Evolutionary conservation across 1,140 invertebrate genomes (phyloP), one percentile per base, ranked within the genome.

Genomic region (Pseudomyrmex flavicornis): DNA sequence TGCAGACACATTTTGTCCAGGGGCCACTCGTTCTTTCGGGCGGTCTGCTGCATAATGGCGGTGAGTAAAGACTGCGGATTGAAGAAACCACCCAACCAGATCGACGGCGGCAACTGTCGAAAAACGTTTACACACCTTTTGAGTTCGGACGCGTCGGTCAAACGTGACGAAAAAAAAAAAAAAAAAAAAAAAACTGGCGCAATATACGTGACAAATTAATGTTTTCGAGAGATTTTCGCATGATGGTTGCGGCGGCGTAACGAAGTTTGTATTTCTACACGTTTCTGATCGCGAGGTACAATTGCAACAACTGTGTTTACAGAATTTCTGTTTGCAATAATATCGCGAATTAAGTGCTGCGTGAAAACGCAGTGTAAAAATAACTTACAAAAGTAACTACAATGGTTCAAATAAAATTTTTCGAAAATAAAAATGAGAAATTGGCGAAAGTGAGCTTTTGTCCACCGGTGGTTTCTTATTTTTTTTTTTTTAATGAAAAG

Each of bases 11-110:
- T 99, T 92, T 98, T 98, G 93, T 99, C 98, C 56, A 99, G 95
- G 0, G 98, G 98, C 97, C 98, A 98, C 94, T 99, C 98, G 93
- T 99, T 98, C 94, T 98, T 98, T 54, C 98, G 95, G 1, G 98
- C 98, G 63, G 98, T 99, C 93, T 97, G 98, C 94, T 99, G 98
- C 98, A 99, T 99, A 90, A 99, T 98, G 48, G 98, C 98, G 0
- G 98, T 99, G 9, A 99, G 95, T 93, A 99, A 98, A 13, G 98
- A 99, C 93, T 99, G 98, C 0, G 98, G 98, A 94, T 99, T 99
- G 94, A 99, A 99, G 92, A 99, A 98, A 20, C 98, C 98, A 10
- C 96, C 97, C 35, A 99, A 94, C 98, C 98, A 99, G 22, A 99
- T 96, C 0, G 98, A 96, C 0, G 97, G 93, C 0, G 98, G 98